Evolutionary conservation across 2,113 vertebrate species (phyloP), one percentile per base, ranked within the genome.

Genomic region (Pionites leucogaster): DNA sequence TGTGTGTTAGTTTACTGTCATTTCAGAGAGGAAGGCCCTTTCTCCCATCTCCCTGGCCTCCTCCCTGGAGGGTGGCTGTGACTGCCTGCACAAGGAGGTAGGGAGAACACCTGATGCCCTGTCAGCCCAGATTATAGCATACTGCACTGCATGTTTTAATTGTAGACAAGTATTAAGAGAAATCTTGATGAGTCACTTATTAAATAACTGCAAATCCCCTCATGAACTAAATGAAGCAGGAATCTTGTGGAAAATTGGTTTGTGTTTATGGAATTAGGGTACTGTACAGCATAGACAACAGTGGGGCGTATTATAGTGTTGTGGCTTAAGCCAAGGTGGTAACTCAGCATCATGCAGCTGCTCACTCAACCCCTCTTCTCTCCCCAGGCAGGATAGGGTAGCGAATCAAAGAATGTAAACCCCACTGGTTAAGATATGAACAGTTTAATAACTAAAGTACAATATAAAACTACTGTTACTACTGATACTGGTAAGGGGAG

Each of bases 111-210:
- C 24, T 31, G 52, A 23, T 67, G 41, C 20, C 20, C 62, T 78
- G 31, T 25, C 44, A 74, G 14, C 44, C 29, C 1, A 1, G 16
- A 20, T 64, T 70, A 33, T 1, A 52, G 17, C 2, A 35, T 57
- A n/a, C 29, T 76, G 44, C 24, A 29, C 39, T 47, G 59, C 19
- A 35, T 4, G 22, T 68, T 86, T 72, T 41, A 17, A 59, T 53
- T 35, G 19, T 8, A 42, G 35, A 11, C 5, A 2, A 28, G 10
- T 31, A 55, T 72, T 46, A 80, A 24, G 3, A 20, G 0, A 53
- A 84, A 50, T 37, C 31, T 1, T 69, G 23, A 49, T 0, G 1
- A 44, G 18, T 28, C 13, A 4, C 10, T 49, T 44, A 19, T 3
- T 7, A 55, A 86, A 13, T 59, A 37, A 63, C 33, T 49, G 7